Percentiles rank a stretch among this genome's conserved stretches.
These are phyloP conservation scores for Eurois occulta DNA, from an alignment of 2,888 invertebrate genomes.

Conservation along the genomic window DNA sequence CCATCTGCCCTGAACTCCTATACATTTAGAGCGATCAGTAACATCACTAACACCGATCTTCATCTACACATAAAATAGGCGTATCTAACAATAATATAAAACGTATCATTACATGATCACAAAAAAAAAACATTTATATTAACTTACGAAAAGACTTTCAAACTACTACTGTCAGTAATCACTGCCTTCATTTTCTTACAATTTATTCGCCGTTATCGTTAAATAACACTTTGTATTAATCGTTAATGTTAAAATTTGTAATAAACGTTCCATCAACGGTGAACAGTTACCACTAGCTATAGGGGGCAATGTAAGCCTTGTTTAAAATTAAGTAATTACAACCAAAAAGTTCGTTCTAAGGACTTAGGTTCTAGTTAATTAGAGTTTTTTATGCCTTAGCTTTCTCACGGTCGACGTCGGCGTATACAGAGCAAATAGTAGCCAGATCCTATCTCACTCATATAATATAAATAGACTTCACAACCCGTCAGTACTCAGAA, in stretches of 20 bases:
- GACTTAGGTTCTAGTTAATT: conserved; percentile 88
- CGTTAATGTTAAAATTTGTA: conserved; percentile 86
- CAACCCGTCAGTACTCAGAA: conserved; percentile 33
- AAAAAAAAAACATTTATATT: conserved; percentile 44
- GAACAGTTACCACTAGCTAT: conserved; percentile 89
- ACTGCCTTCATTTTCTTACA: conserved; percentile 82
- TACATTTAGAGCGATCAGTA: conserved; percentile 34
- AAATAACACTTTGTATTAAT: conserved; percentile 83
- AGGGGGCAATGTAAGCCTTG: conserved; percentile 82
- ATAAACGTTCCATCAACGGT: conserved; percentile 90
- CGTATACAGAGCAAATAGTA: conserved; percentile 62
- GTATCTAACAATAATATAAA: conserved; percentile 54
- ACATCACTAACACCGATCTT: conserved; percentile 44
- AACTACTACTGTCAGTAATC: conserved; percentile 81
- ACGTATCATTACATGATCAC: conserved; percentile 50
- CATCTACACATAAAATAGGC: conserved; percentile 47
- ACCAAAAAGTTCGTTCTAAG: conserved; percentile 90
- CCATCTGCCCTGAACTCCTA: conserved; percentile 38
- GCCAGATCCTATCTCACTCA: conserved; percentile 51
- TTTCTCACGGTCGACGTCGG: conserved; percentile 73
- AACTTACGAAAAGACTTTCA: conserved; percentile 72
- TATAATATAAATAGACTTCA: conserved; percentile 47
- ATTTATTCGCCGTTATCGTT: conserved; percentile 83
- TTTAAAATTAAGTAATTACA: conserved; percentile 87
- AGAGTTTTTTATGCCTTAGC: conserved; percentile 76